phyloP scores from a whole-genome alignment of 53 echinoderm and acorn worm genomes.

The Paelopatides confundens region DNA sequence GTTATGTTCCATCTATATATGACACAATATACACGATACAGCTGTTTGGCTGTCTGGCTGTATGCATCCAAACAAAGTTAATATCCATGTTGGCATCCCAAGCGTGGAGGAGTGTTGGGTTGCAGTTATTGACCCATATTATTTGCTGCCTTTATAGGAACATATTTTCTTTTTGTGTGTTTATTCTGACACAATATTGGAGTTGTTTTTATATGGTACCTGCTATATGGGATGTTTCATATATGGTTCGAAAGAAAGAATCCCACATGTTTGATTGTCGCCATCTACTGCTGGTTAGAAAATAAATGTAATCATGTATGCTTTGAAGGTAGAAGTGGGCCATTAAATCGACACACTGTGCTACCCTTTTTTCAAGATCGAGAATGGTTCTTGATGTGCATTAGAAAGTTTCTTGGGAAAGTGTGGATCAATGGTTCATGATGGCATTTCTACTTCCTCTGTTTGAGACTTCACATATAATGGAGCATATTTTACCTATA shows the following conservation, averaged over 20 bases:
- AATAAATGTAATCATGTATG: slow-evolving; percentile 68
- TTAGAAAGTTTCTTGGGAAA: no score
- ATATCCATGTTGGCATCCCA: slow-evolving; percentile 60
- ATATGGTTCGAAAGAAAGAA: neutral
- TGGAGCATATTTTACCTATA: no score
- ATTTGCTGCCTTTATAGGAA: slow-evolving; percentile 25
- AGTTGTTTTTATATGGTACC: slow-evolving; percentile 15
- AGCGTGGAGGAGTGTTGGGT: neutral
- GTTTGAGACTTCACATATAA: no score
- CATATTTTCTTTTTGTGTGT: slow-evolving; percentile 29
- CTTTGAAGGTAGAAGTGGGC: slow-evolving; percentile 72
- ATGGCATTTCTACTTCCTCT: no score
- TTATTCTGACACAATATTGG: neutral
- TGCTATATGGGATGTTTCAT: slow-evolving; percentile 7
- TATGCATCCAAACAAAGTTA: slow-evolving; percentile 51
- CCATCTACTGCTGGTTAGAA: neutral
- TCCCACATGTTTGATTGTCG: slow-evolving; percentile 5
- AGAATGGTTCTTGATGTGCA: no score
- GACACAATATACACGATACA: slow-evolving; percentile 43
- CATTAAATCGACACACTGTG: no score
- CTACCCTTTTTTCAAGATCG: no score
- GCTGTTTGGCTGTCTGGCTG: slow-evolving; percentile 48
- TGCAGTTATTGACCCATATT: slow-evolving; percentile 44
- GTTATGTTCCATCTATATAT: slow-evolving; percentile 20
- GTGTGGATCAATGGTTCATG: no score